phyloP scores from a whole-genome alignment of 2,113 vertebrate species.

The Oreocharis arfaki region DNA sequence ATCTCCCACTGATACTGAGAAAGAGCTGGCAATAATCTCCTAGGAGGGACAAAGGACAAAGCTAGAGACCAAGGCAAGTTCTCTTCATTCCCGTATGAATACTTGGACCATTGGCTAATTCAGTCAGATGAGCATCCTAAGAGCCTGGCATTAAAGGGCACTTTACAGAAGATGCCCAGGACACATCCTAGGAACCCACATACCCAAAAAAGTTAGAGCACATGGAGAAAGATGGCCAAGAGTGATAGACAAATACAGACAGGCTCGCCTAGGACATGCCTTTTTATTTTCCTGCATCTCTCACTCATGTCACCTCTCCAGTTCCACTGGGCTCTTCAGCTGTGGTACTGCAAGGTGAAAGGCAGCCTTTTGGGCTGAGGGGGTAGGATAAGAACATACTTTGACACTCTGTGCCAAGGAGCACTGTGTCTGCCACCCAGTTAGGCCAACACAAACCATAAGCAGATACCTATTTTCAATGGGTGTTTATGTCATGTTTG shows the following conservation, averaged over 20 bases:
- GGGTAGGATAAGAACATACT: not conserved
- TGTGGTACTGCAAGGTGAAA: not conserved
- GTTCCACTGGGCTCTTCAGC: not conserved
- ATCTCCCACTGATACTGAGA: not conserved
- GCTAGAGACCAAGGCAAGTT: not conserved
- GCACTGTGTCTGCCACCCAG: not conserved
- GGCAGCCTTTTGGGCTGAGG: not conserved
- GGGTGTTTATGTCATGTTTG: not conserved
- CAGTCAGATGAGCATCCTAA: not conserved
- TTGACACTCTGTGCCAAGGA: not conserved
- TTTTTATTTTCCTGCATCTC: not conserved
- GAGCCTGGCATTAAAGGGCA: not conserved
- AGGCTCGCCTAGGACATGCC: not conserved
- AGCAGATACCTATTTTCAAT: not conserved
- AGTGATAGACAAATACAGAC: not conserved
- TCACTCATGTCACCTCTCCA: not conserved
- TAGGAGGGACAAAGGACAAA: not conserved
- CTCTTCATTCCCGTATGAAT: not conserved
- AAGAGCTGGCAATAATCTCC: not conserved
- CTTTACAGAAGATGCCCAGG: not conserved
- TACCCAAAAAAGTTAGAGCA: not conserved
- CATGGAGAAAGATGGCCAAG: not conserved
- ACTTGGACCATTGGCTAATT: not conserved
- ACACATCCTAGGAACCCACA: accelerated
- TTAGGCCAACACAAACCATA: not conserved